phyloP scores from a whole-genome alignment of 2,113 vertebrate genomes.

The Capricornis sumatraensis region DNA sequence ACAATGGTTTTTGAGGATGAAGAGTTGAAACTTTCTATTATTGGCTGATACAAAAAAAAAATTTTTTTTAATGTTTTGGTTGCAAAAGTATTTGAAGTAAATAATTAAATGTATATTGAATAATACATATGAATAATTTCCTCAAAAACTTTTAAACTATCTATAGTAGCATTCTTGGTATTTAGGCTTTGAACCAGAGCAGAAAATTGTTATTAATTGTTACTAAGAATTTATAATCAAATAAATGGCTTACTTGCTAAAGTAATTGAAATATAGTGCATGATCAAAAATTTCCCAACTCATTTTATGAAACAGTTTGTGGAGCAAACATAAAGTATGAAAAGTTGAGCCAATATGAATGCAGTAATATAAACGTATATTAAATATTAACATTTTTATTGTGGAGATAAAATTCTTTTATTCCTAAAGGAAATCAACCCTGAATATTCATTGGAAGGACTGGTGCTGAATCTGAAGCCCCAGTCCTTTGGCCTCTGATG shows the following conservation, averaged over 20 bases:
- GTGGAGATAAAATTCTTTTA: background rate
- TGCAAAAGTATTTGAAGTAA: background rate
- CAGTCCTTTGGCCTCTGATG: background rate
- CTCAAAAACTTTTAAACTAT: background rate
- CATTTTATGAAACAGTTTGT: background rate
- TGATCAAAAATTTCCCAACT: background rate
- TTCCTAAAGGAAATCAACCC: background rate
- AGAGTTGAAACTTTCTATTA: background rate
- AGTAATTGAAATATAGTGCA: background rate
- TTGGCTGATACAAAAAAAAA: background rate
- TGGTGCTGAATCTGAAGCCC: background rate
- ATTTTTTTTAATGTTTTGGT: background rate
- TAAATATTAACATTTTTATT: fast-evolving
- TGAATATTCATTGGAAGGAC: background rate
- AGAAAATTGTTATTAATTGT: background rate
- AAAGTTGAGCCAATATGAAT: background rate
- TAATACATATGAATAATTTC: background rate
- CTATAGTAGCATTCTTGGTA: background rate
- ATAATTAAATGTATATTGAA: background rate
- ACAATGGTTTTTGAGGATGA: background rate
- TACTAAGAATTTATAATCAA: background rate
- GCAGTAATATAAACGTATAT: background rate
- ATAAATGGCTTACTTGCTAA: background rate
- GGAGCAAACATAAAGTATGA: background rate
- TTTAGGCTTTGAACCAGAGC: background rate